Evolutionary conservation across 2,888 invertebrate species (phyloP).

Genomic region (Drosophila histrio): DNA sequence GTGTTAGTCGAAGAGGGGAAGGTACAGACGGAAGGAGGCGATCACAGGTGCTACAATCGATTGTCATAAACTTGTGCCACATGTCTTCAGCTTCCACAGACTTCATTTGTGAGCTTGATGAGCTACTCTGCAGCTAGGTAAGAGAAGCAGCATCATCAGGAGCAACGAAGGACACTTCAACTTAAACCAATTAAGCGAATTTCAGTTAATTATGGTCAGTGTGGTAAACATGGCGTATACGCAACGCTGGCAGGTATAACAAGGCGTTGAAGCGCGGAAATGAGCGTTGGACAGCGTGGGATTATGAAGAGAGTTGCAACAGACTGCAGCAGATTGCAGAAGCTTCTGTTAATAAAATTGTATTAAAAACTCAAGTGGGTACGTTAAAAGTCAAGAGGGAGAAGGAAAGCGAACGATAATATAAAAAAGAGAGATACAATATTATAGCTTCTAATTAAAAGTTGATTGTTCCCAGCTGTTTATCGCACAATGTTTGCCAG

Average conservation of each 20-base stretch:
- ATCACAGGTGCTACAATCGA: conserved; percentile 67
- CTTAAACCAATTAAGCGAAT: conserved; percentile 59
- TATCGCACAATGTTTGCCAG: not conserved
- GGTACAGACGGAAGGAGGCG: not conserved
- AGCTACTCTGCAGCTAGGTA: not conserved
- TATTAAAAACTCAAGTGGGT: conserved; percentile 49
- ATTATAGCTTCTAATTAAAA: conserved; percentile 52
- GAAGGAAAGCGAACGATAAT: not conserved
- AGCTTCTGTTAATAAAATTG: conserved; percentile 44
- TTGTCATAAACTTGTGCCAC: conserved; percentile 71
- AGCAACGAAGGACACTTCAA: conserved; percentile 24
- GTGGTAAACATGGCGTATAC: conserved; percentile 46
- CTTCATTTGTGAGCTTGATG: conserved; percentile 66
- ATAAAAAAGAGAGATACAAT: conserved; percentile 16
- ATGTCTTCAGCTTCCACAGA: conserved; percentile 50
- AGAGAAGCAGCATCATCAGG: not conserved
- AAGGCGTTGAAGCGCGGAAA: conserved; percentile 11
- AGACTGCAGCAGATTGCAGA: conserved; percentile 37
- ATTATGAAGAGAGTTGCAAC: conserved; percentile 26
- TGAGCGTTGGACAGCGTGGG: not conserved
- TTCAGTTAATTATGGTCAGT: conserved; percentile 49
- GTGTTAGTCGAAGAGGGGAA: not conserved
- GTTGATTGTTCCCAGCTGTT: conserved; percentile 34
- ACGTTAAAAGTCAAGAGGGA: conserved; percentile 2
- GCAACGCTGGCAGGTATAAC: conserved; percentile 26